A percentile compares a stretch with the other conserved stretches of the same genome.
These are phyloP conservation scores for Rhinolophus sinicus DNA, from an alignment of 2,113 vertebrate species.

Conservation along the genomic window DNA sequence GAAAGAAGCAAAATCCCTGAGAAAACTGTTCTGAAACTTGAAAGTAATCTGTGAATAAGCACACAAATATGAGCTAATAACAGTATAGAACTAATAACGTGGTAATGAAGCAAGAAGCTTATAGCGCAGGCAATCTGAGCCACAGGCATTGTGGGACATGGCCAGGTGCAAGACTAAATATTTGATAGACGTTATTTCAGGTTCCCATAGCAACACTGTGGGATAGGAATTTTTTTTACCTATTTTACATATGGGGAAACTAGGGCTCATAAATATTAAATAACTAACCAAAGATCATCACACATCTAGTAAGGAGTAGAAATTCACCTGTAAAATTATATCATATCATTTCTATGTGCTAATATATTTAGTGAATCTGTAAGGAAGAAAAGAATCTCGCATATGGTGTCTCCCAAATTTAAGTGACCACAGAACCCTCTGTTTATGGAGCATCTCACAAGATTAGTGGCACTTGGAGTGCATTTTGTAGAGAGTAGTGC, in stretches of 20 bases:
- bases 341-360: not conserved
- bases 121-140: not conserved
- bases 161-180: not conserved
- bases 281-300: not conserved
- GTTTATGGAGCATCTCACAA: not conserved
- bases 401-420: not conserved
- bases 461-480: not conserved
- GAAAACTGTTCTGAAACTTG: not conserved
- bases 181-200: not conserved
- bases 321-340: not conserved
- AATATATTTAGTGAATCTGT: not conserved
- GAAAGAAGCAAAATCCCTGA: not conserved
- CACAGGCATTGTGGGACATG: not conserved
- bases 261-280: not conserved
- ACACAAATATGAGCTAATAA: not conserved
- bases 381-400: not conserved
- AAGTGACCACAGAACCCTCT: not conserved
- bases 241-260: not conserved
- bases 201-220: not conserved
- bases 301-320: not conserved
- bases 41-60: not conserved
- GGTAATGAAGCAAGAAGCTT: not conserved
- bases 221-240: not conserved
- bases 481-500: not conserved
- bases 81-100: not conserved